Evolutionary conservation across 2,797 vertebrate species (phyloP), one percentile per base, ranked within the genome.

Genomic region (Peromyscus nudipes): DNA sequence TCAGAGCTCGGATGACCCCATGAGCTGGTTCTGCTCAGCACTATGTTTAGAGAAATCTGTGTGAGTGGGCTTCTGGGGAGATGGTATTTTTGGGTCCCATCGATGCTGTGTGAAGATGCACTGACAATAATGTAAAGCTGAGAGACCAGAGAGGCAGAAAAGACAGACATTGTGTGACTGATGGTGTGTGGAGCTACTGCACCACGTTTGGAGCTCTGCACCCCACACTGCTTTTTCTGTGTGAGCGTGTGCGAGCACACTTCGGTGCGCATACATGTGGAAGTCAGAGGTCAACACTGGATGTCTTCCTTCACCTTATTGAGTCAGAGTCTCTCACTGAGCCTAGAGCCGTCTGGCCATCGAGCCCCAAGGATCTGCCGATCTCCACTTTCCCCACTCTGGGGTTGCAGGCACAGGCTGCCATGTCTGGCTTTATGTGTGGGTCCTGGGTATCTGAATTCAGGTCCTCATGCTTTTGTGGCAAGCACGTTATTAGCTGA

Each of bases 171-270:
- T 0, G 46, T 65, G 29, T 34, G 46, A 49, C n/a, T 31, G 65
- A 27, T 37, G 46, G 71, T 6, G 31, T 2, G 13, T 40, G 84
- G 40, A 43, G 27, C 13, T 11, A 6, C 3, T 40, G 17, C 1
- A 13, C 31, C 19, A 14, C 4, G 21, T 34, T 29, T 46, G 91
- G 75, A 46, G 21, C 71, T 11, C 82, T 19, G 0, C 9, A 29
- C 8, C 4, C n/a, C 25, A 29, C 25, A 57, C 27, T 29, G 13
- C 19, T 55, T 69, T 8, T n/a, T 23, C 3, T 0, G 0, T 12
- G 23, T 71, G 34, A 37, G 21, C 4, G 0, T 5, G 3, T 73
- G 57, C 0, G 3, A 43, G 52, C 23, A 27, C 57, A 14, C 2
- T 7, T 7, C 4, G 11, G 14, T 19, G 4, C 19, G 11, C 9